Evolutionary conservation across 1,140 invertebrate genomes (phyloP).

Genomic region (Bradysia coprophila): DNA sequence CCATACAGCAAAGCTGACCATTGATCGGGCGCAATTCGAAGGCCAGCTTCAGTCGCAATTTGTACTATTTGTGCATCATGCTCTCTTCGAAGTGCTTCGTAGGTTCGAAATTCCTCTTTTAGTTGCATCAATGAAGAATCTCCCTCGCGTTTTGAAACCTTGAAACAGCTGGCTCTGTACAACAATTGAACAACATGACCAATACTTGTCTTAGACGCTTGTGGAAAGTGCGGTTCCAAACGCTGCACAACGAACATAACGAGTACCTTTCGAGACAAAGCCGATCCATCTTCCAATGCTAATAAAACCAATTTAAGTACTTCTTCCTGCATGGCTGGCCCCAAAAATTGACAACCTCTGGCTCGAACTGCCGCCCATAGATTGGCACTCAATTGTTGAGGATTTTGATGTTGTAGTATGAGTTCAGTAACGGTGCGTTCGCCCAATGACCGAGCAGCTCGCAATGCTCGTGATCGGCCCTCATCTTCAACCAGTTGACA

Average conservation of each 20-base stretch:
- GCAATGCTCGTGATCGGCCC: conserved; percentile 56
- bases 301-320: conserved; percentile 85
- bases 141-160: conserved; percentile 91
- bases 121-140: conserved; percentile 97
- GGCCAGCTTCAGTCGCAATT: conserved; percentile 92
- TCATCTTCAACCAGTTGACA: conserved; percentile 85
- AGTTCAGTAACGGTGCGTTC: conserved; percentile 91
- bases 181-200: conserved; percentile 96
- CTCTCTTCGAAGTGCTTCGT: conserved; percentile 80
- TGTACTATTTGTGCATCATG: conserved; percentile 98
- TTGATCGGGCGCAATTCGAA: conserved; percentile 93
- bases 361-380: conserved; percentile 94
- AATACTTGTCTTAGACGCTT: conserved; percentile 96
- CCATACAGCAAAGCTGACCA: conserved; percentile 95
- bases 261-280: conserved; percentile 90
- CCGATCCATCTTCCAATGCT: conserved; percentile 88
- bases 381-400: conserved; percentile 78
- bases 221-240: conserved; percentile 86
- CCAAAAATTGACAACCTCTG: conserved; percentile 94
- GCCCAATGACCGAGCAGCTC: conserved; percentile 76
- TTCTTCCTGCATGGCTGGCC: conserved; percentile 98
- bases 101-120: conserved; percentile 93
- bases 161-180: conserved; percentile 95
- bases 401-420: conserved; percentile 84
- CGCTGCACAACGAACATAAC: conserved; percentile 98